Evolutionary conservation across 2,888 invertebrate genomes (phyloP), one percentile per base, ranked within the genome.

Genomic region (Pasiphila rectangulata): DNA sequence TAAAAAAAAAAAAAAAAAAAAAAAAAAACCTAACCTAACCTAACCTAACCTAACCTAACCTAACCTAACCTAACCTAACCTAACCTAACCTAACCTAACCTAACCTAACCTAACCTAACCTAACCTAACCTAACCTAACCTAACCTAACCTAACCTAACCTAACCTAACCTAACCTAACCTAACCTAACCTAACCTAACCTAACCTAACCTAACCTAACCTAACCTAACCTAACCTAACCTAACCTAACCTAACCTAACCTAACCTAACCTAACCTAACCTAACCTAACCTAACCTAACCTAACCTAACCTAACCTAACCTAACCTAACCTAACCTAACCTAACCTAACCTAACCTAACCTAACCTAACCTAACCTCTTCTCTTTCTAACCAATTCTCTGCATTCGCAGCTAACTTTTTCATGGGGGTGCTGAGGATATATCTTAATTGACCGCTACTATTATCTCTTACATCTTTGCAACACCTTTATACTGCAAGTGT

Each of bases 341-440:
- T 39, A 39, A 39, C 39, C 38, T 39, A 39, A 39, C 39, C 39
- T 56, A 54, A 54, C 56, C 57, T 57, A 55, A 55, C 57, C 57
- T 55, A 55, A 53, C 57, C 57, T 57, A 55, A 55, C 57, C 57
- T 55, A 53, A 52, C 57, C 54, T 57, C n/a, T n/a, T n/a, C n/a
- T n/a, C n/a, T n/a, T n/a, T n/a, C n/a, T n/a, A n/a, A n/a, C n/a
- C n/a, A n/a, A n/a, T n/a, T n/a, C n/a, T n/a, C n/a, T n/a, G n/a
- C n/a, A n/a, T n/a, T n/a, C n/a, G n/a, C n/a, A n/a, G n/a, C n/a
- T n/a, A n/a, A n/a, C n/a, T n/a, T n/a, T n/a, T n/a, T n/a, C n/a
- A n/a, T n/a, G n/a, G n/a, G n/a, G n/a, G n/a, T n/a, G n/a, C n/a
- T n/a, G n/a, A n/a, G n/a, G n/a, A n/a, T n/a, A n/a, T n/a, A n/a